A percentile compares a stretch with the other conserved stretches of the same genome.
phyloP scores from a whole-genome alignment of 2,888 invertebrate genomes.

The Bombylius discolor region DNA sequence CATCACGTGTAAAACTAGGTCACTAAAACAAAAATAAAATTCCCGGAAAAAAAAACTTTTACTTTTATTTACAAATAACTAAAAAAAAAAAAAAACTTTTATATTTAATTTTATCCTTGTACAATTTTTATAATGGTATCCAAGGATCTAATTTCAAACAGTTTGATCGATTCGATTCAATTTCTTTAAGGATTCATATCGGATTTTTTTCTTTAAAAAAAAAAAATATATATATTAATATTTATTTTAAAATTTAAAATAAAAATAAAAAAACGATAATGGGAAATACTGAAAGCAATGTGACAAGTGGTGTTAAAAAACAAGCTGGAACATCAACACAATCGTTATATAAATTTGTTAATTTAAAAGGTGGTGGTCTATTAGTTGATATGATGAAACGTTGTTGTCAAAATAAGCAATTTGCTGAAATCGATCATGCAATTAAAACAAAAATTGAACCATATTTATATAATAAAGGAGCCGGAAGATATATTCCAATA shows the following conservation, averaged over 20 bases:
- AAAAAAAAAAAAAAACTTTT: no score
- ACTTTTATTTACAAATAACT: no score
- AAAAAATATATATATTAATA: no score
- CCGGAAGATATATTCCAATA: slow-evolving; percentile 81
- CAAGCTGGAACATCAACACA: slow-evolving; percentile 80
- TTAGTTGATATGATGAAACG: slow-evolving; percentile 87
- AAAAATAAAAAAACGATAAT: slow-evolving; percentile 27
- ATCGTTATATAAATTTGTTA: slow-evolving; percentile 75
- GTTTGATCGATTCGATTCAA: no score
- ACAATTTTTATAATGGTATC: no score
- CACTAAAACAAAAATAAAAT: no score
- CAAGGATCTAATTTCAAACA: no score
- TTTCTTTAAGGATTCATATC: no score
- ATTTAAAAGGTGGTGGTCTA: slow-evolving; percentile 88
- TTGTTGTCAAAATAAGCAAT: slow-evolving; percentile 79
- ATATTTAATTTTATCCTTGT: no score
- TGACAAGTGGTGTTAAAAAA: slow-evolving; percentile 88
- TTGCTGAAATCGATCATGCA: slow-evolving; percentile 82
- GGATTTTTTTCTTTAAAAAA: no score
- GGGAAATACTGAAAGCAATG: slow-evolving; percentile 80
- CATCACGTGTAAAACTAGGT: no score
- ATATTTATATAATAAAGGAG: slow-evolving; percentile 86
- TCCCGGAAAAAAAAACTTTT: no score
- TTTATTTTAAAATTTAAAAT: not conserved
- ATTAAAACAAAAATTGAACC: slow-evolving; percentile 84